A percentile compares a stretch with the other conserved stretches of the same genome.
Evolutionary conservation across 2,113 vertebrate species (phyloP).

Genomic region (Saguinus midas): DNA sequence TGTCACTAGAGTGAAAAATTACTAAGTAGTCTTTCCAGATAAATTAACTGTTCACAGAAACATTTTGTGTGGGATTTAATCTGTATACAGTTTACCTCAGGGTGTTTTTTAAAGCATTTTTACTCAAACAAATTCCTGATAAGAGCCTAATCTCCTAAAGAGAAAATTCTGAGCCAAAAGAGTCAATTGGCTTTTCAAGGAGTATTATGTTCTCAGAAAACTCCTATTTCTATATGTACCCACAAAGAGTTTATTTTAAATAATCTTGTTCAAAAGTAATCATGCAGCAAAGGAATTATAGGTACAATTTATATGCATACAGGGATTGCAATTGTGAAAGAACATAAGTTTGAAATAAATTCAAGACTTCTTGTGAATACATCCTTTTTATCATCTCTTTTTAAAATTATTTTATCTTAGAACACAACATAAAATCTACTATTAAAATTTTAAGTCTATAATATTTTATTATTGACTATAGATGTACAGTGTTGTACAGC

Average conservation of each 20-base stretch:
- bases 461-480: not conserved
- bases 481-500: not conserved
- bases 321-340: not conserved
- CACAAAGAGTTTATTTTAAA: not conserved
- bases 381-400: not conserved
- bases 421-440: not conserved
- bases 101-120: not conserved
- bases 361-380: not conserved
- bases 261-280: not conserved
- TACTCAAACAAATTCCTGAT: not conserved
- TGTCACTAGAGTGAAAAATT: not conserved
- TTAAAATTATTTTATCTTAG: not conserved
- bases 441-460: not conserved
- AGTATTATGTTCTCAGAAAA: constrained; percentile 13
- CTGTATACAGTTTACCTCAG: not conserved
- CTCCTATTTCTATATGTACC: not conserved
- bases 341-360: not conserved
- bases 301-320: not conserved
- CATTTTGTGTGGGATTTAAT: not conserved
- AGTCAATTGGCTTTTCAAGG: not conserved
- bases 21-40: not conserved
- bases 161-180: not conserved
- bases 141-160: not conserved
- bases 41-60: not conserved
- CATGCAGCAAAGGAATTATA: not conserved